Conservation (phyloP, 2,113 vertebrate species). For the Hymenochirus boettgeri region DNA sequence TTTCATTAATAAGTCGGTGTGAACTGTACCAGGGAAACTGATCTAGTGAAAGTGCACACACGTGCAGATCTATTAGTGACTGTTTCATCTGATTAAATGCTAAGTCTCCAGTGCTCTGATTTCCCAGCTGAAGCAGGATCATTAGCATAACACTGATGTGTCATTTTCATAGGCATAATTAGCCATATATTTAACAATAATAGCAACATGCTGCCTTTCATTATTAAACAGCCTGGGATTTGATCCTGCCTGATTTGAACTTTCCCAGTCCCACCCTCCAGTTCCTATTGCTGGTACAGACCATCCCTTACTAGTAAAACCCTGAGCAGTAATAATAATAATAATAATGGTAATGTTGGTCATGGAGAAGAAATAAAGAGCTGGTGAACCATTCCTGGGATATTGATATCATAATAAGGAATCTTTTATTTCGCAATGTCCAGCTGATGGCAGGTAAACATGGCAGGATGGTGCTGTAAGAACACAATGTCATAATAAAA, state of each 20-base stretch:
- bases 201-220: slow-evolving; percentile 79
- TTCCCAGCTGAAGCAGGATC: slow-evolving; percentile 84
- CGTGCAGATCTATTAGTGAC: slow-evolving; percentile 82
- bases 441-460: slow-evolving; percentile 31
- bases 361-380: slow-evolving; percentile 55
- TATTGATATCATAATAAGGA: slow-evolving; percentile 33
- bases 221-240: slow-evolving; percentile 70
- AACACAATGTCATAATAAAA: slow-evolving; percentile 32
- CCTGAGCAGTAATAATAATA: slow-evolving; percentile 34
- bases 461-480: background rate
- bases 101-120: slow-evolving; percentile 84
- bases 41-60: slow-evolving; percentile 78
- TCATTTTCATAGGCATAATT: slow-evolving; percentile 99
- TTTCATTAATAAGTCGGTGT: slow-evolving; percentile 67
- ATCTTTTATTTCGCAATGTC: slow-evolving; percentile 15
- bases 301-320: background rate
- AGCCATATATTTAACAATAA: slow-evolving; percentile 97
- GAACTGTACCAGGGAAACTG: slow-evolving; percentile 62
- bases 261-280: slow-evolving; percentile 56
- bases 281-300: background rate
- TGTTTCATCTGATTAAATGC: slow-evolving; percentile 92
- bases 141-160: slow-evolving; percentile 98
- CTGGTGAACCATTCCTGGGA: slow-evolving; percentile 41
- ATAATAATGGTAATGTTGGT: slow-evolving; percentile 64
- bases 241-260: slow-evolving; percentile 75